Percentiles rank a stretch among this genome's conserved stretches.
Conservation (phyloP, 2,113 vertebrate species). For the Hoplias malabaricus region DNA sequence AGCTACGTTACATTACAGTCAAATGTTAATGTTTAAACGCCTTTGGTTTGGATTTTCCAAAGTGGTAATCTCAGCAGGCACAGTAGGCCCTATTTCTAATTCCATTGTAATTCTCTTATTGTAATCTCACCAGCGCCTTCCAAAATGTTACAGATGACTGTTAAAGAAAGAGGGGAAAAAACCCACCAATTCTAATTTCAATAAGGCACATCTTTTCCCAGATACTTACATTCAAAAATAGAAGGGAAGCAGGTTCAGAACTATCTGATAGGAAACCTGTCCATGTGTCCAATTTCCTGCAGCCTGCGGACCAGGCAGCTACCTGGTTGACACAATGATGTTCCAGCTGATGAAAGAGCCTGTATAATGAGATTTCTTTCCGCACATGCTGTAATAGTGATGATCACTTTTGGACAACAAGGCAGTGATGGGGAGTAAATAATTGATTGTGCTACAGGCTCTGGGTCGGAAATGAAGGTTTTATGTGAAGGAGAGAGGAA, state of each 20-base stretch:
- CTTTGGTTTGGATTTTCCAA: no score
- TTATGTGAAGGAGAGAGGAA: conserved; percentile 45
- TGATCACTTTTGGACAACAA: conserved; percentile 48
- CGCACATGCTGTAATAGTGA: conserved; percentile 25
- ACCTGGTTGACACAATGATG: conserved; percentile 35
- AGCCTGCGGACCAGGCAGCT: conserved; percentile 22
- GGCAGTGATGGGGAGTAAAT: conserved; percentile 47
- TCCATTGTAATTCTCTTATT: no score
- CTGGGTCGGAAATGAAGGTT: conserved; percentile 41
- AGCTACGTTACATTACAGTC: no score
- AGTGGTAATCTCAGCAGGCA: no score
- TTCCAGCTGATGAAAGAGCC: conserved; percentile 24
- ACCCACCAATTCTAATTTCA: no score
- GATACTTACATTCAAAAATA: background rate
- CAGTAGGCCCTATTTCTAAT: no score
- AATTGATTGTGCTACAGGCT: conserved; percentile 51
- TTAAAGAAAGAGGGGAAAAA: no score
- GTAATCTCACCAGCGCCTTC: no score
- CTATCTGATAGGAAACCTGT: background rate
- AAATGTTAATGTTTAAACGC: no score
- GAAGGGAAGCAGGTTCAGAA: background rate
- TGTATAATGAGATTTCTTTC: conserved; percentile 41
- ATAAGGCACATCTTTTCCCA: background rate
- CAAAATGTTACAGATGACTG: no score
- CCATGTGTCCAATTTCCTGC: conserved; percentile 20